A percentile compares a stretch with the other conserved stretches of the same genome.
Conservation (phyloP, 2,888 invertebrate species). For the Eudasyphora cyanicolor region DNA sequence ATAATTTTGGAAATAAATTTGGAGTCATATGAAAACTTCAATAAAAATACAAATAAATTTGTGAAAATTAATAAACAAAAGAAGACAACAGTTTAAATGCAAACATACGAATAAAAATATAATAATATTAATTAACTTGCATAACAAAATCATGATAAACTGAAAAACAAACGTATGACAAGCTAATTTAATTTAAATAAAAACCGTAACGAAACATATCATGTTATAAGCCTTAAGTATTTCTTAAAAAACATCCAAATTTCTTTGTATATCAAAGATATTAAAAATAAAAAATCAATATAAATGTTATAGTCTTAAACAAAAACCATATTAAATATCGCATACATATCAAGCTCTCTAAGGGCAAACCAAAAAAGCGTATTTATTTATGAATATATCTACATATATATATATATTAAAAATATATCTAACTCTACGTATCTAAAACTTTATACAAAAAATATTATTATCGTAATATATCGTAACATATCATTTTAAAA, state of each 20-base stretch:
- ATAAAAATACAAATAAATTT: neutral
- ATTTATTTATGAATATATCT: slow-evolving; percentile 43
- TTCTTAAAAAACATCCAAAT: neutral
- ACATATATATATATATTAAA: too few relatives aligned
- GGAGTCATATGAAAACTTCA: too few relatives aligned
- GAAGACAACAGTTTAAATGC: too few relatives aligned
- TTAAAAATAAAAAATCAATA: slow-evolving; percentile 10
- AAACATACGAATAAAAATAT: neutral
- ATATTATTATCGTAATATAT: too few relatives aligned
- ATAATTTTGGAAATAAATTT: too few relatives aligned
- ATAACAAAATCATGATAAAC: too few relatives aligned
- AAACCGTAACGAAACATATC: slow-evolving; percentile 37
- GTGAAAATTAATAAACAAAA: neutral
- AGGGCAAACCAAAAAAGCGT: slow-evolving; percentile 51
- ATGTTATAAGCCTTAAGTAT: slow-evolving; percentile 17
- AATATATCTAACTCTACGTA: neutral
- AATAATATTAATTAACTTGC: neutral
- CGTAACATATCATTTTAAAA: slow-evolving; percentile 47
- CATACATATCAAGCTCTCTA: slow-evolving; percentile 67
- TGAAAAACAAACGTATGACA: neutral
- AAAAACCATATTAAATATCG: slow-evolving; percentile 53
- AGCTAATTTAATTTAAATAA: slow-evolving; percentile 1
- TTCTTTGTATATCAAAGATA: neutral
- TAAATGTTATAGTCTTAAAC: slow-evolving; percentile 44
- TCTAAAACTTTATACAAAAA: slow-evolving; percentile 34